Evolutionary conservation across 2,797 vertebrate genomes (phyloP).

Genomic region (Coracias cyanogaster): DNA sequence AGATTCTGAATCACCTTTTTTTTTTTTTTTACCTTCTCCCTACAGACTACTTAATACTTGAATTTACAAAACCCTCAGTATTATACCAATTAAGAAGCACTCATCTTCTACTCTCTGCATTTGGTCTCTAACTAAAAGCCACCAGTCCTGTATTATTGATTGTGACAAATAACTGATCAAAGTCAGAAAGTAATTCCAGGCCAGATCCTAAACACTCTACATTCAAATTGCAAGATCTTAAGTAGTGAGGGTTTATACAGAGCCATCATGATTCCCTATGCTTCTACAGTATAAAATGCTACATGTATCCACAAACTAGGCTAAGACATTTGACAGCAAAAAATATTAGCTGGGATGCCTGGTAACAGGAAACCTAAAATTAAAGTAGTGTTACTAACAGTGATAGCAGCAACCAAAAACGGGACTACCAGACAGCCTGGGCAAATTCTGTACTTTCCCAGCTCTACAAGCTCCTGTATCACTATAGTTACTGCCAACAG

Average conservation of each 20-base stretch:
- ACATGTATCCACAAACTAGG: not conserved
- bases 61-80: not conserved
- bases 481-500: not conserved
- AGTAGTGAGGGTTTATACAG: not conserved
- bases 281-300: not conserved
- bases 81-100: not conserved
- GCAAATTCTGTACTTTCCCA: not conserved
- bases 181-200: not conserved
- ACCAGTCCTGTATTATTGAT: not conserved
- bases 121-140: not conserved
- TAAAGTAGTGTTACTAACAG: not conserved
- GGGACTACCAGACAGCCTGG: not conserved
- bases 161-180: not conserved
- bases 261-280: not conserved
- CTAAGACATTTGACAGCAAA: not conserved
- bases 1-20: not conserved
- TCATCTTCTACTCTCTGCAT: not conserved
- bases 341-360: not conserved
- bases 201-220: not conserved
- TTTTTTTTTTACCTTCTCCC: not conserved
- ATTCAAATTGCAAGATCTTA: not conserved
- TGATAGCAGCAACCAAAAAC: not conserved
- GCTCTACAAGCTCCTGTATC: not conserved
- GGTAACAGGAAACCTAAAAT: conserved; percentile 17
- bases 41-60: not conserved